These are phyloP conservation scores for Poeciliopsis infans DNA, from an alignment of 2,797 vertebrate genomes.

Conservation along the genomic window DNA sequence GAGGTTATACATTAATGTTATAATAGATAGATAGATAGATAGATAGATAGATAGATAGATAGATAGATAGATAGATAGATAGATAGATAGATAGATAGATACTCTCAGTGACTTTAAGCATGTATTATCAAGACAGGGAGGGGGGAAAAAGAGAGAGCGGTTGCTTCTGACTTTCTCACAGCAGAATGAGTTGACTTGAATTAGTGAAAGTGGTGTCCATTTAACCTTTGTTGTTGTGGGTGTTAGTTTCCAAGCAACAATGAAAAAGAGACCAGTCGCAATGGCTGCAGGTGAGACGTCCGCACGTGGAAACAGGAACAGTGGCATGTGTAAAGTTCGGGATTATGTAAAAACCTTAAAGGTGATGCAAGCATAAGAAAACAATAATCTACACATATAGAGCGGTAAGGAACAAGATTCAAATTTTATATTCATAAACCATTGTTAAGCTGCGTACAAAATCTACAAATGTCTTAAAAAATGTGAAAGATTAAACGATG, in stretches of 20 bases:
- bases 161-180: neutral
- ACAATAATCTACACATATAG: neutral
- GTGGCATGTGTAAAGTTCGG: constrained; percentile 1
- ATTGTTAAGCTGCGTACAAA: neutral
- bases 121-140: neutral
- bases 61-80: too few relatives aligned
- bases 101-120: too few relatives aligned
- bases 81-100: too few relatives aligned
- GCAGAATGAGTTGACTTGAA: neutral
- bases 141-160: too few relatives aligned
- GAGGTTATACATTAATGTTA: too few relatives aligned
- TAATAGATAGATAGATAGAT: too few relatives aligned
- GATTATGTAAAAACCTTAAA: constrained; percentile 4
- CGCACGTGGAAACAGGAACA: constrained; percentile 8
- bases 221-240: neutral
- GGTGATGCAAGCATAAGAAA: neutral
- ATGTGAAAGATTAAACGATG: neutral
- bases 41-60: too few relatives aligned
- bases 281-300: constrained; percentile 6
- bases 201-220: neutral
- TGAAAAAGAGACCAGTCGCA: neutral
- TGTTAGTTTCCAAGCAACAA: constrained; percentile 12
- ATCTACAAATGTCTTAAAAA: neutral
- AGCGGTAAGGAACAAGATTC: neutral
- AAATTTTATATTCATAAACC: neutral